A percentile compares a stretch with the other conserved stretches of the same genome.
These are phyloP conservation scores for Ara ararauna DNA, from an alignment of 2,797 vertebrate genomes.

Conservation along the genomic window DNA sequence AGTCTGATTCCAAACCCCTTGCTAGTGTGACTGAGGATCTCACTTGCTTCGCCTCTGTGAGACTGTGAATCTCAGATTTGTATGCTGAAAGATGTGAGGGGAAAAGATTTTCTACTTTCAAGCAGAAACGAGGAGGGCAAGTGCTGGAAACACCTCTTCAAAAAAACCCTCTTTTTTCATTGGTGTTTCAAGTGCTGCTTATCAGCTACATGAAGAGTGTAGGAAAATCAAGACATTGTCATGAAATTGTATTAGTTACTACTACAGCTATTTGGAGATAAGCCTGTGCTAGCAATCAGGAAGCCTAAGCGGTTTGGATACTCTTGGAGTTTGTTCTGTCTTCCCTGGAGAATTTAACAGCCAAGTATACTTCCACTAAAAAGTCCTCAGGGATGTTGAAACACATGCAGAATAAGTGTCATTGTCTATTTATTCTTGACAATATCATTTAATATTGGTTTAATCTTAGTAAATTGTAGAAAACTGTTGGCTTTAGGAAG, in stretches of 20 bases:
- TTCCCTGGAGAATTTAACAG: not conserved
- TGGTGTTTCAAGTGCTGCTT: not conserved
- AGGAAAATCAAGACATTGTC: not conserved
- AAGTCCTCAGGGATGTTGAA: not conserved
- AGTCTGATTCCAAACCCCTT: not conserved
- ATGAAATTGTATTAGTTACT: not conserved
- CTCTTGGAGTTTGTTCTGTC: not conserved
- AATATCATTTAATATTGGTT: not conserved
- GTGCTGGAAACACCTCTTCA: not conserved
- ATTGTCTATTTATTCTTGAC: not conserved
- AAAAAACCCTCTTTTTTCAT: rapidly evolving
- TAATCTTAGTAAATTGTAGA: not conserved
- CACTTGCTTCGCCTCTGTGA: not conserved
- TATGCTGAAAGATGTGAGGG: not conserved
- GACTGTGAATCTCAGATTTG: not conserved
- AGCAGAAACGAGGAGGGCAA: not conserved
- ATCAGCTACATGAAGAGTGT: not conserved
- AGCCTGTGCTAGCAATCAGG: not conserved
- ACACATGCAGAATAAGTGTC: not conserved
- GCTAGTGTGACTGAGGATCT: not conserved
- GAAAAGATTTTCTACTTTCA: not conserved
- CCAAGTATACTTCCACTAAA: not conserved
- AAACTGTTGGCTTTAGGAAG: not conserved
- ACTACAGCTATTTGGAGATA: not conserved
- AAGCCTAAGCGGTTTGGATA: not conserved